Evolutionary conservation across 2,113 vertebrate species (phyloP).

Genomic region (Silurus glanis): DNA sequence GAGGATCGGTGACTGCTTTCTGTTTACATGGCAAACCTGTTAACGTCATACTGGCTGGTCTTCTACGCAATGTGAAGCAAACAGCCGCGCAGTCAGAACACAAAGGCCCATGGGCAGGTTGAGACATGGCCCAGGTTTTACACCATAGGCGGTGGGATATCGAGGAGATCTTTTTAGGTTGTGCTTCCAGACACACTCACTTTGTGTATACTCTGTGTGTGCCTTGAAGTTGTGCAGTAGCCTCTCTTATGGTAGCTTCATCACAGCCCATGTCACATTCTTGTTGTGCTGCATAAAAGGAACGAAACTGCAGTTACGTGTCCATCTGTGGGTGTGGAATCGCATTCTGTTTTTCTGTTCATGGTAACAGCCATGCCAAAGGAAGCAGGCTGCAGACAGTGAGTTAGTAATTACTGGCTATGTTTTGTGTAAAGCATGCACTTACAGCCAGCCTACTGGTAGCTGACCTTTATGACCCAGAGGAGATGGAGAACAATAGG

Average conservation of each 20-base stretch:
- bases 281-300: not conserved
- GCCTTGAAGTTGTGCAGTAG: constrained; percentile 3
- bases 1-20: not conserved
- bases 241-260: not conserved
- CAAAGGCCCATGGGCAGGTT: not conserved
- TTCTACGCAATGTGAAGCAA: not conserved
- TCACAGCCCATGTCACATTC: not conserved
- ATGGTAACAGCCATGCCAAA: constrained; percentile 25
- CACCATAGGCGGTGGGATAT: not conserved
- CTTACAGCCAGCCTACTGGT: constrained; percentile 8
- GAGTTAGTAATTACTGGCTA: constrained; percentile 10
- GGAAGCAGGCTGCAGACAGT: constrained; percentile 21
- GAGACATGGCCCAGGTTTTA: constrained; percentile 8
- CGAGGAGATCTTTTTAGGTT: not conserved
- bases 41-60: constrained; percentile 3
- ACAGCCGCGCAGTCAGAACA: not conserved
- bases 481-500: constrained; percentile 38
- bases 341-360: constrained; percentile 20
- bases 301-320: not conserved
- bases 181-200: not conserved
- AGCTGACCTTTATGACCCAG: constrained; percentile 33
- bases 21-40: not conserved
- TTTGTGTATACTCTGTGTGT: not conserved
- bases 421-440: not conserved
- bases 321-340: not conserved